Conservation (phyloP, 2,888 invertebrate species). For the Spicauda simplicius region DNA sequence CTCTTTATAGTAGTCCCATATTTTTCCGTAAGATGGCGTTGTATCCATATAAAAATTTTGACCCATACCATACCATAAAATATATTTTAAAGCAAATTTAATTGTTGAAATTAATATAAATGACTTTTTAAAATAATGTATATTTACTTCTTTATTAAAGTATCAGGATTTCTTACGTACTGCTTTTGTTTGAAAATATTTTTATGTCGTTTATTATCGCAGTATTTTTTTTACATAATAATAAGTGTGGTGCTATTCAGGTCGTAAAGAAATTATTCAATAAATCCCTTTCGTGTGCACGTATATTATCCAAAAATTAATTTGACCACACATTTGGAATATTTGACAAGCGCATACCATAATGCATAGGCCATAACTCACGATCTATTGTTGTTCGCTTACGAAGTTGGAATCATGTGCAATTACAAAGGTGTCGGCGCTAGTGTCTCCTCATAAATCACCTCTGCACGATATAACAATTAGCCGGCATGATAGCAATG, state of each 20-base stretch:
- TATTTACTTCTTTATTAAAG: too few relatives aligned
- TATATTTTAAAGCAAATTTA: background rate
- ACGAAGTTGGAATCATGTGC: constrained; percentile 73
- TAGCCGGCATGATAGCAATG: constrained; percentile 84
- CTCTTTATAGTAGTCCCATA: constrained; percentile 24
- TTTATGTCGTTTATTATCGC: too few relatives aligned
- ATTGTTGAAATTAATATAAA: background rate
- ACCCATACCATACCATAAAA: background rate
- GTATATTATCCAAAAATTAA: constrained; percentile 1
- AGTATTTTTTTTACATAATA: background rate
- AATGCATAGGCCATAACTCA: constrained; percentile 22
- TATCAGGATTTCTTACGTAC: too few relatives aligned
- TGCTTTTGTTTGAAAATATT: too few relatives aligned
- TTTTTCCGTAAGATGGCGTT: constrained; percentile 30
- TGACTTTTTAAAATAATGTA: background rate
- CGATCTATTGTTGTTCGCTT: constrained; percentile 49
- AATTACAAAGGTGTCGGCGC: constrained; percentile 82
- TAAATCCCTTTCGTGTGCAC: background rate
- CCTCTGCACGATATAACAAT: constrained; percentile 84
- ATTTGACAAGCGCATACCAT: constrained; percentile 21
- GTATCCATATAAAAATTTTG: background rate
- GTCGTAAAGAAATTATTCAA: too few relatives aligned
- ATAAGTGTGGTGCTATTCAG: background rate
- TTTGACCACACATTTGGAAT: constrained; percentile 3
- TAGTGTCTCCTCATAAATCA: constrained; percentile 81